These are phyloP conservation scores for Phasia obesa DNA, from an alignment of 2,888 invertebrate genomes.

Conservation along the genomic window DNA sequence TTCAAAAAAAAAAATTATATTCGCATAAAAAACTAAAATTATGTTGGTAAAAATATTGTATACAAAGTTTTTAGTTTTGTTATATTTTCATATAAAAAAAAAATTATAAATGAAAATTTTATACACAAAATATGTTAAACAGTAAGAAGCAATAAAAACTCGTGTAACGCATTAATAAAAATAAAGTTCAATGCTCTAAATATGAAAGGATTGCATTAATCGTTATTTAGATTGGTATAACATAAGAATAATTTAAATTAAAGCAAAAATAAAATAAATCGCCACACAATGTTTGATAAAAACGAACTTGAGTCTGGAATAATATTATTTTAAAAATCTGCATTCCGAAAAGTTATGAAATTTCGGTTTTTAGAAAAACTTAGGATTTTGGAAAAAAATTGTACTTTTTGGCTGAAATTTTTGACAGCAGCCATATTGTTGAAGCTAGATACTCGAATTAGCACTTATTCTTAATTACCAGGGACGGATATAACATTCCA, in stretches of 20 bases:
- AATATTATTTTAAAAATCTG: too few species aligned
- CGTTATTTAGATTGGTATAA: slow-evolving; percentile 18
- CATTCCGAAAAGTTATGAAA: too few species aligned
- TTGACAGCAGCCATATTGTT: too few species aligned
- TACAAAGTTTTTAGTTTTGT: background rate
- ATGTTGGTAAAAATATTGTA: slow-evolving; percentile 46
- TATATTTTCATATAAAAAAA: background rate
- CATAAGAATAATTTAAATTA: background rate
- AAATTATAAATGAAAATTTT: background rate
- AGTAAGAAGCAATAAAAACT: slow-evolving; percentile 3
- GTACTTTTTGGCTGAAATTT: too few species aligned
- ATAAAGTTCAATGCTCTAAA: slow-evolving; percentile 22
- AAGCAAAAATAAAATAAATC: too few species aligned
- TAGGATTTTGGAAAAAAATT: too few species aligned
- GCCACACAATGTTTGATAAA: too few species aligned
- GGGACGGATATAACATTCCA: too few species aligned
- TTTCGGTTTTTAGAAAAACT: too few species aligned
- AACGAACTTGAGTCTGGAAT: too few species aligned
- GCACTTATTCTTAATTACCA: too few species aligned
- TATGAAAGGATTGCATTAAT: slow-evolving; percentile 2
- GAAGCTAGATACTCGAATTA: too few species aligned
- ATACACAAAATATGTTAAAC: background rate
- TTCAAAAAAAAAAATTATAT: slow-evolving; percentile 50
- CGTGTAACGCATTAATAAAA: slow-evolving; percentile 18
- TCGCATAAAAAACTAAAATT: slow-evolving; percentile 28